phyloP scores from a whole-genome alignment of 2,797 vertebrate genomes.

The Morus bassanus region DNA sequence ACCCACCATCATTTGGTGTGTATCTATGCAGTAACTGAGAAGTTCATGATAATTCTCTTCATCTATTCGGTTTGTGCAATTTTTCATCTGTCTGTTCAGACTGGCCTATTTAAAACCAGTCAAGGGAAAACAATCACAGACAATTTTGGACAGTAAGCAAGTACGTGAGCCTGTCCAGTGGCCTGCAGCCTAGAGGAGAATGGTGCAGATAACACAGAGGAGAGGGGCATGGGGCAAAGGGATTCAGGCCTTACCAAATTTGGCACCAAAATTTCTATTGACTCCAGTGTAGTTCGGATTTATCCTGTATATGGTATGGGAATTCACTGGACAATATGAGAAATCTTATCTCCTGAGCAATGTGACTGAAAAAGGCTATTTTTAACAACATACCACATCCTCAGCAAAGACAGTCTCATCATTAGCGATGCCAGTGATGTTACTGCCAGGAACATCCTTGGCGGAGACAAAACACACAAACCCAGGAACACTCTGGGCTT shows the following conservation, averaged over 20 bases:
- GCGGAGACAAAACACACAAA: conserved; percentile 84
- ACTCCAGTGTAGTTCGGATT: not conserved
- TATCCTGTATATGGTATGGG: not conserved
- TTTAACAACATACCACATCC: conserved; percentile 74
- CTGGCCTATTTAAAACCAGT: not conserved
- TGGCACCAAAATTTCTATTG: not conserved
- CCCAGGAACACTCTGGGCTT: conserved; percentile 81
- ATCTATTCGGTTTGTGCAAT: not conserved
- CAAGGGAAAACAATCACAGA: not conserved
- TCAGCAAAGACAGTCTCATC: conserved; percentile 89
- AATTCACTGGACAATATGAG: not conserved
- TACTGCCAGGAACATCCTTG: conserved; percentile 86
- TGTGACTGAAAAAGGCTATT: not conserved
- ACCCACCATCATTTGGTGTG: not conserved
- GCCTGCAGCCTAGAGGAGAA: not conserved
- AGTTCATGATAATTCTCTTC: not conserved
- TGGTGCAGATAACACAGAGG: not conserved
- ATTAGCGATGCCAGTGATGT: conserved; percentile 77
- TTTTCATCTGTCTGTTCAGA: not conserved
- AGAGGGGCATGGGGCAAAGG: not conserved
- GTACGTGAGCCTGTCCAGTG: not conserved
- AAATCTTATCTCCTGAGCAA: not conserved
- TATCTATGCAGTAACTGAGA: not conserved
- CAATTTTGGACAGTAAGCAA: not conserved
- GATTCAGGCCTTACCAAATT: not conserved